Percentiles rank a stretch among this genome's conserved stretches.
These are phyloP conservation scores for Leptocoma aspasia DNA, from an alignment of 2,113 vertebrate genomes.

Conservation along the genomic window DNA sequence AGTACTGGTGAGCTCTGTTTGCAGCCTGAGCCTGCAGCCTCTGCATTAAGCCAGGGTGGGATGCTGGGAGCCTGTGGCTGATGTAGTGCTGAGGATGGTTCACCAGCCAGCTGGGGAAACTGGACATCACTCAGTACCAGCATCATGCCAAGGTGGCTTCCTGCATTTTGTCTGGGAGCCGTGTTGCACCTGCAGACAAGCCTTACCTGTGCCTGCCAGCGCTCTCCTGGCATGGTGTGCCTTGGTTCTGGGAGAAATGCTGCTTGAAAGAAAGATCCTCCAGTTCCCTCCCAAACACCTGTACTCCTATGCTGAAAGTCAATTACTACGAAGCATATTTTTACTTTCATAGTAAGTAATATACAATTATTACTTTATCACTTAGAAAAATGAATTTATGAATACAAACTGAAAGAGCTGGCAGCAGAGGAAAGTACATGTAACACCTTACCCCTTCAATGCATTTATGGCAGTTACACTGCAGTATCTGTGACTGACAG, in stretches of 20 bases:
- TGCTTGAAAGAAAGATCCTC: background rate
- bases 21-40: background rate
- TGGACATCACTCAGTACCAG: background rate
- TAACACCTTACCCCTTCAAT: background rate
- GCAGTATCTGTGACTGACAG: background rate
- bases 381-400: background rate
- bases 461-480: background rate
- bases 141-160: accelerated
- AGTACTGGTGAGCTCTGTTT: background rate
- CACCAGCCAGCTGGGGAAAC: background rate
- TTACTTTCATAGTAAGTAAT: background rate
- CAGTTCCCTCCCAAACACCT: background rate
- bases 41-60: background rate
- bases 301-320: background rate
- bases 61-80: background rate
- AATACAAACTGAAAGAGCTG: background rate
- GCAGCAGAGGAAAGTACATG: background rate
- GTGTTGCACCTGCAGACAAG: background rate
- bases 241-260: background rate
- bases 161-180: background rate
- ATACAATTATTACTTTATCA: background rate
- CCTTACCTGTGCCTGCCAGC: background rate
- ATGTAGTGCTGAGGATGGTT: background rate
- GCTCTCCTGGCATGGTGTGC: accelerated
- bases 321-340: background rate